Conservation (phyloP, 2,888 invertebrate species). For the Leucoma salicis region DNA sequence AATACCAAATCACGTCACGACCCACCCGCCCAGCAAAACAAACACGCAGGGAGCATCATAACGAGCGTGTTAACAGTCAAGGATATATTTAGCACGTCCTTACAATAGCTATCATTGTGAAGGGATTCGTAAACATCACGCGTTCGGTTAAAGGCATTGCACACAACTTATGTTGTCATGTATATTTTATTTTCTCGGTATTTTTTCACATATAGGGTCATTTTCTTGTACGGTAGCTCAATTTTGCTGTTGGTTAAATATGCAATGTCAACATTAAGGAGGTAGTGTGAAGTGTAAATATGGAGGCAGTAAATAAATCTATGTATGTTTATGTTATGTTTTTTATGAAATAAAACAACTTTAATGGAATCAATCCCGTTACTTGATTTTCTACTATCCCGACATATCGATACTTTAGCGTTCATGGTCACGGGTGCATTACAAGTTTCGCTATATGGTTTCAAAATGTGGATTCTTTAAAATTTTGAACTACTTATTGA, state of each 20-base stretch:
- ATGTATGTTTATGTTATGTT: no score
- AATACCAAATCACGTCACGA: conserved; percentile 31
- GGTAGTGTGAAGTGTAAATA: conserved; percentile 1
- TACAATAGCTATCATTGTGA: conserved; percentile 34
- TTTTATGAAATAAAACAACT: no score
- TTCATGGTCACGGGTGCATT: no score
- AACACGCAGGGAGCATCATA: conserved; percentile 32
- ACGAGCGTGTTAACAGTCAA: conserved; percentile 29
- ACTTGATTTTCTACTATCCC: no score
- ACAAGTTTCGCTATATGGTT: no score
- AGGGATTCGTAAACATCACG: conserved; percentile 35
- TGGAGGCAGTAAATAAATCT: not conserved
- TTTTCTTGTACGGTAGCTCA: conserved; percentile 2
- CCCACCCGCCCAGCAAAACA: conserved; percentile 20
- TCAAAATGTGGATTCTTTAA: no score
- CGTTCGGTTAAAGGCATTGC: conserved; percentile 20
- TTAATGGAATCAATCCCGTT: no score
- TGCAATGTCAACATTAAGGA: not conserved
- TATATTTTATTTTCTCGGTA: not conserved
- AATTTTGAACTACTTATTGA: no score
- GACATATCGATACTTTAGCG: no score
- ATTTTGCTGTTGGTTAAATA: not conserved
- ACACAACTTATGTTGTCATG: conserved; percentile 15
- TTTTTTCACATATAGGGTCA: not conserved
- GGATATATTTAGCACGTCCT: conserved; percentile 42